Base-by-base conservation (phyloP, 1,140 invertebrate genomes). In the Drosophila willistoni region DNA sequence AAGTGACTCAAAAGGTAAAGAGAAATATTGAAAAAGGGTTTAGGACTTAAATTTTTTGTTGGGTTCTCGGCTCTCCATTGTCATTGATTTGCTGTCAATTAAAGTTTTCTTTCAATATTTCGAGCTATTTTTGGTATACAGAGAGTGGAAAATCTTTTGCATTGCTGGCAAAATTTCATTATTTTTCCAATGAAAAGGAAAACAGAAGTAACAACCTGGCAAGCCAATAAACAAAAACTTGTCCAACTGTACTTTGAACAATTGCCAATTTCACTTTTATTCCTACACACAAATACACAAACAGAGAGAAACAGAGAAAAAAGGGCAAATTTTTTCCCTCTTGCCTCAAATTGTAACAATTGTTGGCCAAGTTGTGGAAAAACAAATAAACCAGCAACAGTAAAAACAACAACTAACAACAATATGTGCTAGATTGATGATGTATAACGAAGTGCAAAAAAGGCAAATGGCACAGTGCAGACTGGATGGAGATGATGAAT, bases 201-300 rank as follows among this genome's bases (percentile, higher is more conserved):
- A 72, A 36, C 63, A 77, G 70, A 69, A 68, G 65, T 76, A 65
- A 34, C 59, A 64, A 39, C 36, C 36, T 39, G 36, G 44, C 42
- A 73, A 51, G 14, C 19, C 25, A 33, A 39, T 33, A 64, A 34
- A 64, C 64, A 75, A 67, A 77, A 81, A 81, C 79, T 64, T 73
- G 79, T 77, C 73, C 47, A 70, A 59, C 69, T 79, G 65, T 80
- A 72, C 60, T 71, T 83, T 87, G 83, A 86, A 87, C 87, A 86
- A 86, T 82, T 79, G 79, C 56, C 82, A 86, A 87, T 87, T 82
- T 86, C 44, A 51, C 17, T 51, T 22, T 51, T 14, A 47, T 47
- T 17, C 79, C 65, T 61, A 56, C 73, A 71, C 67, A 56, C 42
- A 44, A 19, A 10, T 72, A 47, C 66, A 77, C 33, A 62, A 14